A percentile compares a stretch with the other conserved stretches of the same genome.
These are phyloP conservation scores for Epinephelus cyanopodus DNA, from an alignment of 2,113 vertebrate species.

Conservation along the genomic window DNA sequence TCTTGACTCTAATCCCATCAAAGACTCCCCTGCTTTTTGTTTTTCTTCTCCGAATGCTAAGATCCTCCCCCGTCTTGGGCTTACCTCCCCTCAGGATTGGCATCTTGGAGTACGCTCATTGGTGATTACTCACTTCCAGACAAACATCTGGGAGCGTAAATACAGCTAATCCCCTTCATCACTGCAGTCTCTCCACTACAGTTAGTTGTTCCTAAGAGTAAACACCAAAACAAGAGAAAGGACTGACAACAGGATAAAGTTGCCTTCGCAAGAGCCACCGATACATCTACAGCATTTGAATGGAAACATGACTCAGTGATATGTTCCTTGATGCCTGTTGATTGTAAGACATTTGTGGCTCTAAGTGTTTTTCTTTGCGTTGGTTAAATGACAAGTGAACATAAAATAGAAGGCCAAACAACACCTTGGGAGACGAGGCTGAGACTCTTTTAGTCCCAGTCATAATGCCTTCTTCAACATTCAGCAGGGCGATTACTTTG, in stretches of 20 bases:
- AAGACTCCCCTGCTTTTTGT: slow-evolving; percentile 68
- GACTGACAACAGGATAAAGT: slow-evolving; percentile 38
- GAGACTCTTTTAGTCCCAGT: too few species aligned
- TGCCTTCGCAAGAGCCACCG: background rate
- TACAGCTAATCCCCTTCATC: slow-evolving; percentile 72
- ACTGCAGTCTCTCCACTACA: slow-evolving; percentile 29
- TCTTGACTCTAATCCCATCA: slow-evolving; percentile 80
- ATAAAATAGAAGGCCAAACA: slow-evolving; percentile 5
- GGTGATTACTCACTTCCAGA: slow-evolving; percentile 71
- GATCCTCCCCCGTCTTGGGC: slow-evolving; percentile 45
- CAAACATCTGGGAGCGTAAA: slow-evolving; percentile 76
- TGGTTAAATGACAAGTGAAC: slow-evolving; percentile 25
- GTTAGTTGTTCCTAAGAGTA: slow-evolving; percentile 45
- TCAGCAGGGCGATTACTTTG: too few species aligned
- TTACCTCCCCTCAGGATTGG: slow-evolving; percentile 63
- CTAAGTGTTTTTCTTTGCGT: background rate
- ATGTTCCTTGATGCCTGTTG: slow-evolving; percentile 20
- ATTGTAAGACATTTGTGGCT: slow-evolving; percentile 3
- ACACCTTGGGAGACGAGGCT: too few species aligned
- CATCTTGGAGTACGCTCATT: slow-evolving; percentile 59
- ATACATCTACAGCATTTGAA: slow-evolving; percentile 17
- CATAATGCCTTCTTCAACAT: too few species aligned
- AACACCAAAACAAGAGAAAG: slow-evolving; percentile 57
- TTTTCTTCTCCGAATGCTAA: slow-evolving; percentile 60
- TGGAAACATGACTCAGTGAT: slow-evolving; percentile 23